phyloP scores from a whole-genome alignment of 2,888 invertebrate genomes.

The Petrolisthes manimaculis region DNA sequence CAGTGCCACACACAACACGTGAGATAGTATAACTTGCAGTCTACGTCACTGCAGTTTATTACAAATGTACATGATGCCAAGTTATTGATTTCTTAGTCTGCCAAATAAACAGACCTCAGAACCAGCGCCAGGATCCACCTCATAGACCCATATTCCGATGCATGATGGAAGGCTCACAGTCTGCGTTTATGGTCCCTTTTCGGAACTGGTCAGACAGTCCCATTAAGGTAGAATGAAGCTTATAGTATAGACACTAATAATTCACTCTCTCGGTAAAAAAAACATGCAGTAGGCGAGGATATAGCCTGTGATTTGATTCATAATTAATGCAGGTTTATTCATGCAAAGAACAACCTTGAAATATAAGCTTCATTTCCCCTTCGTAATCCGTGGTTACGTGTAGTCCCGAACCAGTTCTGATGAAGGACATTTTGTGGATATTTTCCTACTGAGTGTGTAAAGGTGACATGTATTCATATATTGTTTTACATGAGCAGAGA shows the following conservation, averaged over 20 bases:
- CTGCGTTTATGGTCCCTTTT: conserved; percentile 30
- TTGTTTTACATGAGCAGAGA: conserved; percentile 40
- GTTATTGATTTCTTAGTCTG: conserved; percentile 37
- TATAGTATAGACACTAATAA: background rate
- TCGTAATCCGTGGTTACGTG: conserved; percentile 21
- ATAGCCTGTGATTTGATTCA: no score
- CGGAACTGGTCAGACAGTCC: conserved; percentile 14
- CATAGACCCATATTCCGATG: conserved; percentile 44
- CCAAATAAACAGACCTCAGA: conserved; percentile 36
- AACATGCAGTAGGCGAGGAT: no score
- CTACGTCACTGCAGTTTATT: conserved; percentile 40
- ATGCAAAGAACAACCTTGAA: background rate
- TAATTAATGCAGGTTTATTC: no score
- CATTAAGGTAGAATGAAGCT: background rate
- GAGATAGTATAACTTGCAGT: conserved; percentile 22
- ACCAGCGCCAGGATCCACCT: conserved; percentile 38
- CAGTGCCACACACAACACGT: conserved; percentile 37
- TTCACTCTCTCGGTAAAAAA: no score
- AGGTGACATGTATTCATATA: conserved; percentile 44
- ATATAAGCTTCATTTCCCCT: background rate
- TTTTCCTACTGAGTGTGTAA: conserved; percentile 33
- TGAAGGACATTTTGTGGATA: conserved; percentile 23
- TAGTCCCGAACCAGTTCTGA: conserved; percentile 25
- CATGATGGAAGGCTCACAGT: conserved; percentile 49
- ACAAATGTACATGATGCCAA: conserved; percentile 39